These are phyloP conservation scores for Cotesia glomerata DNA, from an alignment of 1,140 invertebrate genomes.

Conservation along the genomic window DNA sequence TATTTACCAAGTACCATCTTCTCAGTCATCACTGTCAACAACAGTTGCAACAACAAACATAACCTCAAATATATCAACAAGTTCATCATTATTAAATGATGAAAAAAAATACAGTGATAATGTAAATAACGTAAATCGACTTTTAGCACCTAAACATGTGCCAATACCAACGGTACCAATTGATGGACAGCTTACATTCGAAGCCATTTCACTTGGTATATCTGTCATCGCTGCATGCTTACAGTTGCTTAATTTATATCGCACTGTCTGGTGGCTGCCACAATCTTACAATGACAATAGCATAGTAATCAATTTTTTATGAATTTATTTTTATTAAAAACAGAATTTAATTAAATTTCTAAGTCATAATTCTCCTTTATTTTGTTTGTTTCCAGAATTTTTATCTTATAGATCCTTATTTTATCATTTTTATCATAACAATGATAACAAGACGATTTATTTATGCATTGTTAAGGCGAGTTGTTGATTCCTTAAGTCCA, in stretches of 20 bases:
- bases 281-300: slow-evolving; percentile 87
- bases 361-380: slow-evolving; percentile 14
- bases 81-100: slow-evolving; percentile 35
- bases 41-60: slow-evolving; percentile 17
- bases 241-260: slow-evolving; percentile 94
- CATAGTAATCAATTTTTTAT: slow-evolving; percentile 69
- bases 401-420: slow-evolving; percentile 88
- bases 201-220: slow-evolving; percentile 81
- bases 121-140: slow-evolving; percentile 16
- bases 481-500: slow-evolving; percentile 50
- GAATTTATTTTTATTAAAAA: slow-evolving; percentile 23
- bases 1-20: slow-evolving; percentile 28
- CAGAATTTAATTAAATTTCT: slow-evolving; percentile 2
- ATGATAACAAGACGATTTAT: slow-evolving; percentile 80
- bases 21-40: not conserved
- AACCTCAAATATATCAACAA: slow-evolving; percentile 29
- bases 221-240: slow-evolving; percentile 78
- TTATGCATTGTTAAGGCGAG: slow-evolving; percentile 68
- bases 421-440: slow-evolving; percentile 82
- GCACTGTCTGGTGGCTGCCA: slow-evolving; percentile 96
- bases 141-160: slow-evolving; percentile 76
- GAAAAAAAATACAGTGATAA: slow-evolving; percentile 50
- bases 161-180: slow-evolving; percentile 83
- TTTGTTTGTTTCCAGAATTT: slow-evolving; percentile 81
- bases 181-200: slow-evolving; percentile 85